Conservation (phyloP, 2,888 invertebrate species). For the Tricholauxania praeusta region DNA sequence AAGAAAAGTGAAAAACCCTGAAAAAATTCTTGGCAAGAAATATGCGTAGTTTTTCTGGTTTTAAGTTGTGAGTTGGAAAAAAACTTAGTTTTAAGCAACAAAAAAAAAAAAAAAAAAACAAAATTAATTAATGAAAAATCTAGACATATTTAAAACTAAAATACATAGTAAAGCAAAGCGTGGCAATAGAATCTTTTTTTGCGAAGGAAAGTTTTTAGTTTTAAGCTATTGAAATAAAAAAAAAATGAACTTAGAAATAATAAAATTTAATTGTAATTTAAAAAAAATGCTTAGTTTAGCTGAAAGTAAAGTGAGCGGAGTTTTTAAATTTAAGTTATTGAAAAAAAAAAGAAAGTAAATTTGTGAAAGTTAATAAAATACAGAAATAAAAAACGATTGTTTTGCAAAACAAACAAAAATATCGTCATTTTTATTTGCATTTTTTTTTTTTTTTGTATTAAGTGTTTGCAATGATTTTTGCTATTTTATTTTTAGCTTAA, state of each 20-base stretch:
- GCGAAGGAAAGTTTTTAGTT: conserved; percentile 12
- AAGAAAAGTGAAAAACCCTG: conserved; percentile 20
- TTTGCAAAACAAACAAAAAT: conserved; percentile 24
- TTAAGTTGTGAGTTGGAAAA: conserved; percentile 32
- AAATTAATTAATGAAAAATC: conserved; percentile 41
- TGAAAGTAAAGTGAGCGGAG: conserved; percentile 8
- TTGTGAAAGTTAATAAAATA: conserved; percentile 31
- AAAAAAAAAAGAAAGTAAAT: conserved; percentile 28
- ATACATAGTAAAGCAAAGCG: conserved; percentile 22
- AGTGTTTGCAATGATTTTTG: too few species aligned
- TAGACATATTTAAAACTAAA: conserved; percentile 51
- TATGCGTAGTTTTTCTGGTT: conserved; percentile 22
- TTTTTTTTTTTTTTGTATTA: background rate
- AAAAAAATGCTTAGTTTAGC: conserved; percentile 17
- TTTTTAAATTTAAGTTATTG: conserved; percentile 37
- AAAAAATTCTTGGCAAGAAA: conserved; percentile 31
- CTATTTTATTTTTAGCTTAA: too few species aligned
- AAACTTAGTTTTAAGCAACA: conserved; percentile 41
- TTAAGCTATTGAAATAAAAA: conserved; percentile 2
- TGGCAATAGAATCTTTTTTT: conserved; percentile 20
- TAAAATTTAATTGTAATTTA: conserved; percentile 9
- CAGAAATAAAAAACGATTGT: conserved; percentile 15
- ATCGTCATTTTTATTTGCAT: conserved; percentile 40
- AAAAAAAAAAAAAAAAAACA: conserved; percentile 41
- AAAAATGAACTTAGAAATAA: background rate